Evolutionary conservation across 2,888 invertebrate genomes (phyloP).

Genomic region (Noctuana brunneofusca): DNA sequence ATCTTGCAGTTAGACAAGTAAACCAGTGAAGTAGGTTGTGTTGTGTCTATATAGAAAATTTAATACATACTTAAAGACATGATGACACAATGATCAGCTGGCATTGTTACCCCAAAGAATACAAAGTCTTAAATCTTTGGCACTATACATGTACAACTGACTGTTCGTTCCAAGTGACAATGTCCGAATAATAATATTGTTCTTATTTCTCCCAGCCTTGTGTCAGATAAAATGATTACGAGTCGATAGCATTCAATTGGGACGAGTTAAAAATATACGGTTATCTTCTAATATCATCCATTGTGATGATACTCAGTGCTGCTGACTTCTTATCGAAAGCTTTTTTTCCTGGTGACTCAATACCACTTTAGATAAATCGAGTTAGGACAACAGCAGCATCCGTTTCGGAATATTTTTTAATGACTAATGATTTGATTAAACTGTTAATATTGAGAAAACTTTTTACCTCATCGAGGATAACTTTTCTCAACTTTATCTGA

Average conservation of each 20-base stretch:
- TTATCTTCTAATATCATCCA: not conserved
- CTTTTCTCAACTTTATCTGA: not conserved
- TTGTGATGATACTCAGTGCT: not conserved
- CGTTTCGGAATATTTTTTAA: constrained; percentile 3
- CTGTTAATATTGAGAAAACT: not conserved
- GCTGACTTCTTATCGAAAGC: constrained; percentile 10
- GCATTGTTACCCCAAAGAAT: constrained; percentile 18
- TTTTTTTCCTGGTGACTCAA: not conserved
- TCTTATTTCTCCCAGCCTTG: constrained; percentile 28
- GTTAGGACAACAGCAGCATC: not conserved
- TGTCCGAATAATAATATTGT: constrained; percentile 20
- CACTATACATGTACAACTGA: not conserved
- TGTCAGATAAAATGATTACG: constrained; percentile 20
- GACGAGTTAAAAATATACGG: constrained; percentile 19
- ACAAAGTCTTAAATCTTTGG: not conserved
- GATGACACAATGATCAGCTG: not conserved
- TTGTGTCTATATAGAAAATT: no score
- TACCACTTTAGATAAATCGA: not conserved
- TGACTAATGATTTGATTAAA: not conserved
- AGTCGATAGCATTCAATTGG: constrained; percentile 21
- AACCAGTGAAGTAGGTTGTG: no score
- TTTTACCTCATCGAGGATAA: not conserved
- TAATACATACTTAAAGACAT: no score
- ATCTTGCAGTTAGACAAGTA: no score
- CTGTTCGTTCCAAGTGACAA: not conserved